Evolutionary conservation across 2,888 invertebrate genomes (phyloP).

Genomic region (Mystacides longicornis): DNA sequence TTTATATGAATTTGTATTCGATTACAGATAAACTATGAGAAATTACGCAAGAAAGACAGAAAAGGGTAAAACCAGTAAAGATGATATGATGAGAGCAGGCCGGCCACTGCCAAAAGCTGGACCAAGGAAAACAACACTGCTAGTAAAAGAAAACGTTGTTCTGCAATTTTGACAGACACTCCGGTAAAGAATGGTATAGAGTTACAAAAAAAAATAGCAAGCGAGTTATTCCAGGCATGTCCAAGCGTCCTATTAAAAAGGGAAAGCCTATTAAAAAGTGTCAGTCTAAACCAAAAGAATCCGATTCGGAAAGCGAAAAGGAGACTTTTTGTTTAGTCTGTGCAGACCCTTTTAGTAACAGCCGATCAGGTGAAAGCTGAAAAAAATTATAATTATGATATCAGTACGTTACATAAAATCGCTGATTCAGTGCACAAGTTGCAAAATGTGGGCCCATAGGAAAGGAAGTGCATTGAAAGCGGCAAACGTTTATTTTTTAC

Average conservation of each 20-base stretch:
- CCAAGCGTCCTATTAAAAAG: constrained; percentile 5
- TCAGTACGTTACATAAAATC: too few relatives aligned
- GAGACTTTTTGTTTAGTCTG: constrained; percentile 19
- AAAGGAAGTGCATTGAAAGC: constrained; percentile 4
- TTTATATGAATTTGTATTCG: not conserved
- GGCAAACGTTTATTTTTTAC: constrained; percentile 7
- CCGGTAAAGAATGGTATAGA: constrained; percentile 21
- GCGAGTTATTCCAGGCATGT: constrained; percentile 5
- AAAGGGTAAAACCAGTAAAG: constrained; percentile 1
- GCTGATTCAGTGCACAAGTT: constrained; percentile 16
- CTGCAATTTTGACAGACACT: constrained; percentile 25
- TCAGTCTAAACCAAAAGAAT: constrained; percentile 11
- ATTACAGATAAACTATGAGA: not conserved
- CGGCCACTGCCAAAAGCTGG: constrained; percentile 21
- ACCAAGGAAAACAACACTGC: constrained; percentile 13
- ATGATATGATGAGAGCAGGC: not conserved
- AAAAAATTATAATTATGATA: too few relatives aligned
- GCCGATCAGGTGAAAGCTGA: constrained; percentile 16
- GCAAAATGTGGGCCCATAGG: constrained; percentile 13
- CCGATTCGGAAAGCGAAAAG: constrained; percentile 12
- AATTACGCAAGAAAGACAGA: not conserved
- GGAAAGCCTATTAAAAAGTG: constrained; percentile 9
- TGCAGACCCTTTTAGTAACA: constrained; percentile 14
- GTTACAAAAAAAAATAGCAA: constrained; percentile 10
- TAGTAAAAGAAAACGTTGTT: constrained; percentile 20